These are phyloP conservation scores for Notocelia uddmanniana DNA, from an alignment of 2,888 invertebrate genomes.

Conservation along the genomic window DNA sequence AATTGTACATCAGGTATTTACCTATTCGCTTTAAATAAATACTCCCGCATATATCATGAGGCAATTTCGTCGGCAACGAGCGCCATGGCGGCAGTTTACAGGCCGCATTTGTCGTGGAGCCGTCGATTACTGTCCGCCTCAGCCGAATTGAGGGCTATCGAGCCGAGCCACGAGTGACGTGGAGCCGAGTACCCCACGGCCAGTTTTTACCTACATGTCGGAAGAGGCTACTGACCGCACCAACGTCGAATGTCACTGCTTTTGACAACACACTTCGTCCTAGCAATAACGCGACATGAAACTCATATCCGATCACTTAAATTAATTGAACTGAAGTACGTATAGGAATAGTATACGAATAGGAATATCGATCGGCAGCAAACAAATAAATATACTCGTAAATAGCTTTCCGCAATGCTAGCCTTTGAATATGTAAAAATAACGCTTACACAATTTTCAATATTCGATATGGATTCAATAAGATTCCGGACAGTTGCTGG, in stretches of 20 bases:
- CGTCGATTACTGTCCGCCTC: slow-evolving; percentile 45
- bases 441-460: slow-evolving; percentile 57
- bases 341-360: no score
- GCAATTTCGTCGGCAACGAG: slow-evolving; percentile 31
- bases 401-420: slow-evolving; percentile 18
- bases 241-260: slow-evolving; percentile 7
- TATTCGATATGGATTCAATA: slow-evolving; percentile 60
- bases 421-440: slow-evolving; percentile 35
- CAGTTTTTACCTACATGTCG: slow-evolving; percentile 26
- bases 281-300: slow-evolving; percentile 13
- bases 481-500: slow-evolving; percentile 47
- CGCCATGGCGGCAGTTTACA: slow-evolving; percentile 33
- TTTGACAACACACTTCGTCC: slow-evolving; percentile 12
- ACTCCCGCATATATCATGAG: slow-evolving; percentile 19
- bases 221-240: slow-evolving; percentile 19
- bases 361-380: background rate
- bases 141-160: slow-evolving; percentile 42
- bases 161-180: slow-evolving; percentile 34
- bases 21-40: slow-evolving; percentile 2
- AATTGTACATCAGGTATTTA: background rate
- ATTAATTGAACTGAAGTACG: slow-evolving; percentile 31
- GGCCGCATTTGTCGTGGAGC: slow-evolving; percentile 36
- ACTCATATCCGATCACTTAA: slow-evolving; percentile 20
- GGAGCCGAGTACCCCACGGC: slow-evolving; percentile 15
- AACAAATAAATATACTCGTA: slow-evolving; percentile 7